A percentile compares a stretch with the other conserved stretches of the same genome.
phyloP scores from a whole-genome alignment of 2,113 vertebrate species.

The Prunella himalayana region DNA sequence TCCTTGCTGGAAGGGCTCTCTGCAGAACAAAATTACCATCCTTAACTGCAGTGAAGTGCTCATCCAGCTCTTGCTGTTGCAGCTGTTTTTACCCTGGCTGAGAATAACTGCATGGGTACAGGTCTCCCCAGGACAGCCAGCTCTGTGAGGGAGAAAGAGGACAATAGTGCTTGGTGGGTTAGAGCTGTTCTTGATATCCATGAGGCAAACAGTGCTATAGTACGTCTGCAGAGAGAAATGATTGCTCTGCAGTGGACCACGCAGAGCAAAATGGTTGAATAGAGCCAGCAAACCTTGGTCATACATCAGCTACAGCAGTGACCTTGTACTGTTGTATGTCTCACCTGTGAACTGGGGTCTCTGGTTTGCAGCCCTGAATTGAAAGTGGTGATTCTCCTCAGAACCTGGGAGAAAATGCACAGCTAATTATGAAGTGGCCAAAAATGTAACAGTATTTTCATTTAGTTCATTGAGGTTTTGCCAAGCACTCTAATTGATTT shows the following conservation, averaged over 20 bases:
- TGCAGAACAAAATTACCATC: background rate
- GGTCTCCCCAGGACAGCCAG: background rate
- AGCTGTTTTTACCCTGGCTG: slow-evolving; percentile 9
- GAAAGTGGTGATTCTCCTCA: background rate
- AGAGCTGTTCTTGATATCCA: background rate
- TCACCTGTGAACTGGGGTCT: background rate
- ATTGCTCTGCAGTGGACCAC: background rate
- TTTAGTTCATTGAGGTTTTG: background rate
- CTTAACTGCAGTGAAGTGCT: background rate
- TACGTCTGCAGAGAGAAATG: background rate
- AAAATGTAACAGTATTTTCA: background rate
- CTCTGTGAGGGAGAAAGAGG: background rate
- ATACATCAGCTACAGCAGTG: background rate
- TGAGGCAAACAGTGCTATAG: background rate
- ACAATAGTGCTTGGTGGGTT: background rate
- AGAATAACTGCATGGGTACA: background rate
- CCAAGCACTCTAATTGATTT: slow-evolving; percentile 11
- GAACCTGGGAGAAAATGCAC: background rate
- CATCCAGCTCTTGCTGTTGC: background rate
- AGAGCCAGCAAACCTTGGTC: background rate
- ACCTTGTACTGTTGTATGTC: background rate
- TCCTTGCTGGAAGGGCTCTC: background rate
- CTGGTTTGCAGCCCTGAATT: background rate
- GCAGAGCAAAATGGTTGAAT: background rate
- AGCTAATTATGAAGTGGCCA: background rate